Conservation (phyloP, 2,113 vertebrate species). For the Melanostigma gelatinosum region DNA sequence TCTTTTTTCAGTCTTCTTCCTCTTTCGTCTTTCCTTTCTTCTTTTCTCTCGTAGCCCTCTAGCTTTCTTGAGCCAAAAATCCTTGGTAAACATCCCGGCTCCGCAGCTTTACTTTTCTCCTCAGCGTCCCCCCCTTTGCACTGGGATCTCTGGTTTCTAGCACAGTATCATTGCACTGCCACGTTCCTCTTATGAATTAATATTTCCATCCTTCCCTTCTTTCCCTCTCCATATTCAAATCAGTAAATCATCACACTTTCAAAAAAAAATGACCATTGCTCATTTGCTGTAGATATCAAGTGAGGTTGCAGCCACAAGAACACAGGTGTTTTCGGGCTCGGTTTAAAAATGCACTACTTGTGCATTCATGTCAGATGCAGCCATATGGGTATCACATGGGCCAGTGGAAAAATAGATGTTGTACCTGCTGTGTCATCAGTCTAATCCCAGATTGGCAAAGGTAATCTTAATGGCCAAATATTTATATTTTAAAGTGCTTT, state of each 20-base stretch:
- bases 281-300: background rate
- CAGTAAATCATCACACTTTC: background rate
- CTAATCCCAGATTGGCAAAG: slow-evolving; percentile 32
- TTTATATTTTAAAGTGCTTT: slow-evolving; percentile 33
- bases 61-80: slow-evolving; percentile 78
- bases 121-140: slow-evolving; percentile 36
- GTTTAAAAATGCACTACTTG: slow-evolving; percentile 32
- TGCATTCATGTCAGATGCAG: slow-evolving; percentile 11
- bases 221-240: background rate
- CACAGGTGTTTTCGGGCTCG: slow-evolving; percentile 49
- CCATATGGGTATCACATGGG: slow-evolving; percentile 39
- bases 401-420: slow-evolving; percentile 9
- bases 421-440: slow-evolving; percentile 4
- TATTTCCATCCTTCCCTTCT: background rate
- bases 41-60: slow-evolving; percentile 73
- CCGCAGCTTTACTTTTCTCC: slow-evolving; percentile 70
- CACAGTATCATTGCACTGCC: slow-evolving; percentile 53
- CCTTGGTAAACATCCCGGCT: slow-evolving; percentile 80
- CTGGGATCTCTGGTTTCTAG: slow-evolving; percentile 65
- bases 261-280: background rate
- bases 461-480: slow-evolving; percentile 27
- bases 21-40: slow-evolving; percentile 77
- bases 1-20: slow-evolving; percentile 59
- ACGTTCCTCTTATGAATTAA: slow-evolving; percentile 29
- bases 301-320: background rate